Conservation (phyloP, 2,113 vertebrate genomes). For the Erinaceus europaeus region DNA sequence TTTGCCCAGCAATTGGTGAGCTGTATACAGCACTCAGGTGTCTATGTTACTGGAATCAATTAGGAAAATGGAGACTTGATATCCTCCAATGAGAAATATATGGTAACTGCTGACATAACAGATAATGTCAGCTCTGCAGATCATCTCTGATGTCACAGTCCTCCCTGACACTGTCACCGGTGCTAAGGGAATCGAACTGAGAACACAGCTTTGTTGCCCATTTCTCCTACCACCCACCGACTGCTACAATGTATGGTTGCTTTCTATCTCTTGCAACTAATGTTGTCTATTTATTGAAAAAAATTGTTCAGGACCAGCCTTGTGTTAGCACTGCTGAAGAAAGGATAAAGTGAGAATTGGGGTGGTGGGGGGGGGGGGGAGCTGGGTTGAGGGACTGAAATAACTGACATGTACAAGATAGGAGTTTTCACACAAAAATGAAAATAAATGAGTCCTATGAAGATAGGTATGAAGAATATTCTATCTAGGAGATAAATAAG, state of each 20-base stretch:
- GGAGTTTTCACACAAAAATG: slow-evolving; percentile 1
- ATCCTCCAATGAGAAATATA: slow-evolving; percentile 71
- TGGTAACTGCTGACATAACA: slow-evolving; percentile 68
- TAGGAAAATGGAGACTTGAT: slow-evolving; percentile 78
- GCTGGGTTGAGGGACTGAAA: not conserved
- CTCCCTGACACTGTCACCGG: not conserved
- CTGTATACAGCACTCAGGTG: slow-evolving; percentile 64
- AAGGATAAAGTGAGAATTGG: too few species aligned
- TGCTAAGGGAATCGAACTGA: slow-evolving; percentile 7
- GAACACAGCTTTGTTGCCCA: not conserved
- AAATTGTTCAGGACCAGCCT: not conserved
- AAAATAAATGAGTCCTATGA: not conserved
- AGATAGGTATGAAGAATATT: not conserved
- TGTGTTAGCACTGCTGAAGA: not conserved
- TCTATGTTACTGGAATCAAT: slow-evolving; percentile 79
- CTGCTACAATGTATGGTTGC: not conserved
- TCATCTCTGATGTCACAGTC: slow-evolving; percentile 63
- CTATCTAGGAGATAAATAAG: not conserved
- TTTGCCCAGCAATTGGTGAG: slow-evolving; percentile 78
- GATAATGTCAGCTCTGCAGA: slow-evolving; percentile 23
- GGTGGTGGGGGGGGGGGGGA: too few species aligned
- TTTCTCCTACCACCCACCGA: not conserved
- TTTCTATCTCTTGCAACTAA: not conserved
- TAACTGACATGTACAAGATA: not conserved
- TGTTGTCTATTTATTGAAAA: not conserved